These are phyloP conservation scores for Amphipyra berbera DNA, from an alignment of 2,888 invertebrate species.

Conservation along the genomic window DNA sequence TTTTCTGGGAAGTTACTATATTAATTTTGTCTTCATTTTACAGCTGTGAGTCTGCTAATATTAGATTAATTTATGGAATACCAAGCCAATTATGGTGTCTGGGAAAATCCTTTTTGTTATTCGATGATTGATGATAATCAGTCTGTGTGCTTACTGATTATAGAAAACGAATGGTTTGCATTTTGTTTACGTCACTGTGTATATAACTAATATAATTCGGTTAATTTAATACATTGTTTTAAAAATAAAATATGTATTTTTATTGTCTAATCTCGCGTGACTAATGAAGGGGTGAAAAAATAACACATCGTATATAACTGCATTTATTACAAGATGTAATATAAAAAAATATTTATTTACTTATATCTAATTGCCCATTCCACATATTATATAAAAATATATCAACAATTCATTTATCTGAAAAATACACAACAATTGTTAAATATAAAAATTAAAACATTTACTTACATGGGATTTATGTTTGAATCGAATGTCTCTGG, in stretches of 20 bases:
- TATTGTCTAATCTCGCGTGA: background rate
- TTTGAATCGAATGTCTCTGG: constrained; percentile 1
- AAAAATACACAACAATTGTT: constrained; percentile 51
- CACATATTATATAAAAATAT: constrained; percentile 65
- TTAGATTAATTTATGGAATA: constrained; percentile 62
- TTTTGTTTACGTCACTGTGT: constrained; percentile 87
- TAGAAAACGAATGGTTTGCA: constrained; percentile 81
- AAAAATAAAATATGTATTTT: constrained; percentile 69
- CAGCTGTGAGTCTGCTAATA: constrained; percentile 59
- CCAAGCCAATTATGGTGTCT: constrained; percentile 60
- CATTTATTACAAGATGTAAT: constrained; percentile 60
- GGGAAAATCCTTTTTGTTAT: constrained; percentile 50
- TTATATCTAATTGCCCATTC: constrained; percentile 73
- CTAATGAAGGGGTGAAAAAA: constrained; percentile 21
- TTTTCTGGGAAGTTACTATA: constrained; percentile 71
- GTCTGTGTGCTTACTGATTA: constrained; percentile 58
- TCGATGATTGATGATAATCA: constrained; percentile 63
- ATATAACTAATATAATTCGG: constrained; percentile 89
- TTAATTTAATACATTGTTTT: constrained; percentile 89
- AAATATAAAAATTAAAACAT: background rate
- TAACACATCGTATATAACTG: constrained; percentile 52
- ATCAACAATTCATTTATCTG: constrained; percentile 62
- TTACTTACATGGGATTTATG: background rate
- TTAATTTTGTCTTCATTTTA: constrained; percentile 63
- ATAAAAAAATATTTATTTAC: constrained; percentile 67